A percentile compares a stretch with the other conserved stretches of the same genome.
Evolutionary conservation across 2,797 vertebrate genomes (phyloP).

Genomic region (Loriculus beryllinus): DNA sequence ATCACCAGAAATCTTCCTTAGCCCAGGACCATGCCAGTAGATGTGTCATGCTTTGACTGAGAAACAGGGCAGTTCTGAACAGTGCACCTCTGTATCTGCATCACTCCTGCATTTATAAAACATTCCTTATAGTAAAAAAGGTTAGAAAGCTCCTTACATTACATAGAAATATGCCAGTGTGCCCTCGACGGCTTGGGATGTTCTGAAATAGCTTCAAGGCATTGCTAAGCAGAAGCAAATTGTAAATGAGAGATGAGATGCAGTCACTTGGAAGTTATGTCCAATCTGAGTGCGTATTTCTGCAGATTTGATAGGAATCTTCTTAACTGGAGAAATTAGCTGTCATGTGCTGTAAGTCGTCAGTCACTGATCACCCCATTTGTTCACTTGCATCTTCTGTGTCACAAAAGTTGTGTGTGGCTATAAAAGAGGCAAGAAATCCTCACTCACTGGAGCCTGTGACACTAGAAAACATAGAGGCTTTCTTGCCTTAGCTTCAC

Average conservation of each 20-base stretch:
- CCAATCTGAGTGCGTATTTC: not conserved
- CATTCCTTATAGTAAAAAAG: not conserved
- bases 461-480: not conserved
- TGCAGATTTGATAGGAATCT: constrained; percentile 36
- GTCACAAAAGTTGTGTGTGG: not conserved
- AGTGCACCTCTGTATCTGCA: not conserved
- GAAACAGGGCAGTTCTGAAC: not conserved
- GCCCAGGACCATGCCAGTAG: not conserved
- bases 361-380: constrained; percentile 9
- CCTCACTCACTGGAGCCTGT: not conserved
- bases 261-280: constrained; percentile 29
- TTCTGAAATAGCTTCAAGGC: not conserved
- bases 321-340: constrained; percentile 50
- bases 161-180: not conserved
- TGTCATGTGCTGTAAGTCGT: constrained; percentile 52
- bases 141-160: not conserved
- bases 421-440: not conserved
- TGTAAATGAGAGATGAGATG: constrained; percentile 4
- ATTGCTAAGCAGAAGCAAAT: constrained; percentile 12
- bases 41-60: rapidly evolving
- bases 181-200: constrained; percentile 11
- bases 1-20: not conserved
- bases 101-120: not conserved
- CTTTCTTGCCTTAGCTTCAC: not conserved
- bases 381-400: not conserved